Percentiles rank a stretch among this genome's conserved stretches.
phyloP scores from a whole-genome alignment of 2,113 vertebrate species.

The Cheirogaleus medius region DNA sequence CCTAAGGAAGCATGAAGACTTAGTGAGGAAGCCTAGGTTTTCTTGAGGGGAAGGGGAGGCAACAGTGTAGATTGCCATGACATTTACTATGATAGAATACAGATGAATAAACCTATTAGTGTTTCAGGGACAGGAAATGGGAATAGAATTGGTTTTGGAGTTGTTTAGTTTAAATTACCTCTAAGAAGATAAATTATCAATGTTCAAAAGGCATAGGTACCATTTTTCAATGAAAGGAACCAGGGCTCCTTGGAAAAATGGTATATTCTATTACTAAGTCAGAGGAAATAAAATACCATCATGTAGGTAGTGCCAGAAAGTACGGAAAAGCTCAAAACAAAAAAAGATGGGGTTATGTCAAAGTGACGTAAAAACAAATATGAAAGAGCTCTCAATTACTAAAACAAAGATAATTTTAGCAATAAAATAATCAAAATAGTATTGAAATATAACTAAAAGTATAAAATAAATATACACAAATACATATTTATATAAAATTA shows the following conservation, averaged over 20 bases:
- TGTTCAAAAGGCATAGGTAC: not conserved
- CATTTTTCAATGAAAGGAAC: not conserved
- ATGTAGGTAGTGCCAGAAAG: not conserved
- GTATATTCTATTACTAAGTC: not conserved
- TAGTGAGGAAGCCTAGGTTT: not conserved
- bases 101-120: not conserved
- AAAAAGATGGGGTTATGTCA: not conserved
- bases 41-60: not conserved
- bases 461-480: not conserved
- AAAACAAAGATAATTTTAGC: not conserved
- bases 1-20: not conserved
- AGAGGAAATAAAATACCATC: not conserved
- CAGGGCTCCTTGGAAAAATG: not conserved
- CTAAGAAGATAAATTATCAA: not conserved
- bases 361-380: not conserved
- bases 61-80: not conserved
- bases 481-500: not conserved
- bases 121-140: not conserved
- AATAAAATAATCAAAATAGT: not conserved
- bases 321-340: not conserved
- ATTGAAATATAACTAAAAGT: not conserved
- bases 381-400: not conserved
- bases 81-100: not conserved
- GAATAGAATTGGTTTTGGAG: not conserved
- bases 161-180: not conserved